These are phyloP conservation scores for Chrysaora quinquecirrha DNA, from an alignment of 30 jellyfish, hydroid and myxozoan genomes.

Conservation along the genomic window DNA sequence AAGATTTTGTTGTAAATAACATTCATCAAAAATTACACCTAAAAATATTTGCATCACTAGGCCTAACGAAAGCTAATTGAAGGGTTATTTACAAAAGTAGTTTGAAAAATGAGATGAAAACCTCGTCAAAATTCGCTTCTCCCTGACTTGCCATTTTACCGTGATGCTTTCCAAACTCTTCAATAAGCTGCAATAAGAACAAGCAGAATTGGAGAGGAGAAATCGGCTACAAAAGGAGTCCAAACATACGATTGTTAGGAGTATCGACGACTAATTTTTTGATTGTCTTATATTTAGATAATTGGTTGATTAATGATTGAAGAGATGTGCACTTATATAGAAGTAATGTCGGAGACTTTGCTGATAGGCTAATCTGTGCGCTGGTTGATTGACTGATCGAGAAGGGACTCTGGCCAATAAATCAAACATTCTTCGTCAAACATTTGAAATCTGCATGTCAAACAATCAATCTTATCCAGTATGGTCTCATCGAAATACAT, in stretches of 20 bases:
- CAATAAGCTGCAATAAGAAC: slow-evolving; percentile 29
- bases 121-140: slow-evolving; percentile 15
- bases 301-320: too few relatives aligned
- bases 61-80: neutral
- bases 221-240: neutral
- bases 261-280: too few relatives aligned
- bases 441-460: too few relatives aligned
- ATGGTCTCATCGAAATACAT: too few relatives aligned
- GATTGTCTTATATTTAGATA: too few relatives aligned
- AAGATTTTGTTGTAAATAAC: neutral
- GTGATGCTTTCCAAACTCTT: slow-evolving; percentile 56
- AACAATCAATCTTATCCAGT: too few relatives aligned
- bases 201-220: neutral
- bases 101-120: neutral
- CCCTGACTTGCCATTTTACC: slow-evolving; percentile 1
- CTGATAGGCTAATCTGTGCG: neutral
- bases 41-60: too few relatives aligned
- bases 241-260: neutral
- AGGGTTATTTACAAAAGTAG: neutral
- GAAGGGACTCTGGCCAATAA: too few relatives aligned
- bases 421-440: too few relatives aligned
- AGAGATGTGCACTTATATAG: neutral
- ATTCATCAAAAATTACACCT: neutral
- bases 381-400: too few relatives aligned
- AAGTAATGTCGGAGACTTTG: neutral